Evolutionary conservation across 1,140 invertebrate species (phyloP), one percentile per base, ranked within the genome.

Genomic region (Rhysida immarginata): DNA sequence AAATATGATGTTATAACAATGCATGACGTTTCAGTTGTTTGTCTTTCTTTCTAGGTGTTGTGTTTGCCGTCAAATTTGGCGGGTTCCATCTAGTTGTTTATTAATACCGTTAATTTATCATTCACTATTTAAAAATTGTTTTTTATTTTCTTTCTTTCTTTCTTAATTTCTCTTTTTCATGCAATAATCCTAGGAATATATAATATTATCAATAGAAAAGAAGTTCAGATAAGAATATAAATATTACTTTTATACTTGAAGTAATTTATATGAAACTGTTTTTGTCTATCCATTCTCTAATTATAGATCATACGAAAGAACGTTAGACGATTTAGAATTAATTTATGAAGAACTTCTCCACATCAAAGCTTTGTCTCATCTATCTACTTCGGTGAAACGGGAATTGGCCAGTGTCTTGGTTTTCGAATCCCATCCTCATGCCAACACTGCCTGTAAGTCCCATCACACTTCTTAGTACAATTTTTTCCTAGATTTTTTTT

Each of bases 291-390:
- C n/a, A n/a, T 58, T 57, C 16, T 20, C 29, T 46, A 24, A 21
- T 62, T 61, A 27, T 65, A 85, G 82, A 59, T 77, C 78, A 48
- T 75, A 82, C 63, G 85, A 90, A 64, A 69, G 87, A 59, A 85
- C 81, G 1, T 66, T 75, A 3, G 85, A 89, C 64, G 87, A 91
- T 66, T 68, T 88, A 60, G 87, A 90, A 68, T 77, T 83, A 54
- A 86, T 91, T 55, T 90, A 87, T 67, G 86, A 90, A 63, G 87
- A 91, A 65, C 70, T 91, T 26, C 70, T 87, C 46, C 84, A 87
- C 63, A 84, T 91, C 56, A 83, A 85, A 64, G 85, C 87, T 1
- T 70, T 91, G 53, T 79, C 83, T 8, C 85, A 91, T 64, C 71
- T 91, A 23, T 85, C 84, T 48, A 87, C 84, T 59, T 85, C 85